Evolutionary conservation across 2,113 vertebrate genomes (phyloP).

Genomic region (Lepisosteus oculatus): DNA sequence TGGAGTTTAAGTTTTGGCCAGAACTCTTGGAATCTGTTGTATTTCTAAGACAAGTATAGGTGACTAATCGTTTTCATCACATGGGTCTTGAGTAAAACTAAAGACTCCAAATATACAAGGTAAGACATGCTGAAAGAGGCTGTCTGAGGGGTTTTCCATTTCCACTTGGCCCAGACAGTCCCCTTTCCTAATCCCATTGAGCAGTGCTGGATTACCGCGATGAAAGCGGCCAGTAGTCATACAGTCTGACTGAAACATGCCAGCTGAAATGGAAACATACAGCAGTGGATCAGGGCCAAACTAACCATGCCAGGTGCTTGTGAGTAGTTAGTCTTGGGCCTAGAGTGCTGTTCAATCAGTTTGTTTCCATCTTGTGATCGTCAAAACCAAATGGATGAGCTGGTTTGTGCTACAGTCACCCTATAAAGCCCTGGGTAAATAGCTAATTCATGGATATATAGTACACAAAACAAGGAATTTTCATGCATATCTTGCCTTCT

Average conservation of each 20-base stretch:
- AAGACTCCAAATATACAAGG: constrained; percentile 4
- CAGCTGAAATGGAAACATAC: constrained; percentile 1
- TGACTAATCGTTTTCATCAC: neutral
- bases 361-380: too few relatives aligned
- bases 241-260: constrained; percentile 13
- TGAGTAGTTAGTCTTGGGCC: neutral
- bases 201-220: constrained; percentile 21
- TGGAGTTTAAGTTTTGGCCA: constrained; percentile 5
- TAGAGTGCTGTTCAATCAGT: neutral
- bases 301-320: neutral
- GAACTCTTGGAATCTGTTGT: too few relatives aligned
- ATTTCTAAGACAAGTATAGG: neutral
- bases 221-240: constrained; percentile 18
- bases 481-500: too few relatives aligned
- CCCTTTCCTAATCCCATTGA: constrained; percentile 20
- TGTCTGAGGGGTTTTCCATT: constrained; percentile 19
- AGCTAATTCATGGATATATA: too few relatives aligned
- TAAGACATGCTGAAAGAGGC: constrained; percentile 9
- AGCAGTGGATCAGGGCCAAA: constrained; percentile 10
- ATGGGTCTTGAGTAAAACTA: too few relatives aligned
- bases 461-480: too few relatives aligned
- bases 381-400: too few relatives aligned
- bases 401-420: too few relatives aligned
- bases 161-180: constrained; percentile 21
- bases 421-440: too few relatives aligned